Conservation (phyloP, 2,113 vertebrate genomes). For the Actinemys pallida region DNA sequence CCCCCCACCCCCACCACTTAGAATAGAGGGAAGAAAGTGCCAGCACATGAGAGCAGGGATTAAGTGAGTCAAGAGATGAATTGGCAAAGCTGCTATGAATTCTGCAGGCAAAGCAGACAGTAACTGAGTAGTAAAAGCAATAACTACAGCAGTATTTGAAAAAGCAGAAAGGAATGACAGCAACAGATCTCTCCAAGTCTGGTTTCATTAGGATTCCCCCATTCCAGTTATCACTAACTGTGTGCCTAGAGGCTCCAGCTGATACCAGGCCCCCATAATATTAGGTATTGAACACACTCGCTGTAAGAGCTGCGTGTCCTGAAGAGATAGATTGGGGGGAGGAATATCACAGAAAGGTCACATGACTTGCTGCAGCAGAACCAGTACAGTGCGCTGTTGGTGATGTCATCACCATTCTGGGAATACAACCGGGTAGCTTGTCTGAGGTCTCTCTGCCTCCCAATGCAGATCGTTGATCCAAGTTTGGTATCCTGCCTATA, state of each 20-base stretch:
- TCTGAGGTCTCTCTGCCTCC: not conserved
- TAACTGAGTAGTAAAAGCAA: not conserved
- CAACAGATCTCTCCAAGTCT: not conserved
- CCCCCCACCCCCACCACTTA: not conserved
- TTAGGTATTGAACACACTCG: not conserved
- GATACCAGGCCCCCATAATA: not conserved
- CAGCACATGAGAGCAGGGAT: constrained; percentile 30
- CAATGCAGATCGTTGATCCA: not conserved
- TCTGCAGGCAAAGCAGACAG: not conserved
- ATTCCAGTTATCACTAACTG: not conserved
- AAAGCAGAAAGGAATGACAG: not conserved
- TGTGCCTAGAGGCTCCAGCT: not conserved
- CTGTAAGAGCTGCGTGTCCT: not conserved
- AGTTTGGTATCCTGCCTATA: not conserved
- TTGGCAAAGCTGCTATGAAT: not conserved
- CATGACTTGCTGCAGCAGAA: not conserved
- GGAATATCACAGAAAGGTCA: rapidly evolving
- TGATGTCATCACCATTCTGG: not conserved
- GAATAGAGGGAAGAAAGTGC: constrained; percentile 52
- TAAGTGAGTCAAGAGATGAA: constrained; percentile 32
- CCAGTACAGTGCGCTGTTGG: rapidly evolving
- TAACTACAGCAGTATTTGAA: not conserved
- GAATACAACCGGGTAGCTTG: not conserved
- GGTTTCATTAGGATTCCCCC: not conserved
- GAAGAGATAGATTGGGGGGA: not conserved